Conservation (phyloP, 2,113 vertebrate species). For the Desmodus rotundus region DNA sequence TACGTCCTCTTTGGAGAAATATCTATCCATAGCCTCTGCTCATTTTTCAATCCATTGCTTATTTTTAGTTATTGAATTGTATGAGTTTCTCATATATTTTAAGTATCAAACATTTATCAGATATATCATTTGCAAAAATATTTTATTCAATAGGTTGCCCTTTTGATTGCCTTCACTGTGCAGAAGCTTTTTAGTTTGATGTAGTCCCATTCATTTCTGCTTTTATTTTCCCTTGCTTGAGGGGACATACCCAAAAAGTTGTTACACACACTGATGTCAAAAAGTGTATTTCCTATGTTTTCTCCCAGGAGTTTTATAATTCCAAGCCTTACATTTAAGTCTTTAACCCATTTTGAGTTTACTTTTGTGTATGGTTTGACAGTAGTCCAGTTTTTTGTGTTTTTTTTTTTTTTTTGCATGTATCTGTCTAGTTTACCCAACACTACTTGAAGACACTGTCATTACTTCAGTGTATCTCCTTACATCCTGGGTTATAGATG, state of each 20-base stretch:
- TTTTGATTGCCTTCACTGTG: background rate
- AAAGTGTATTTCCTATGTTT: background rate
- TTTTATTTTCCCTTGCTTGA: background rate
- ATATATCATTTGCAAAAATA: background rate
- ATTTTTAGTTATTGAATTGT: background rate
- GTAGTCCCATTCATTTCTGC: background rate
- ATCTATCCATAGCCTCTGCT: background rate
- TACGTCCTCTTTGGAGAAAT: background rate
- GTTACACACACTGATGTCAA: background rate
- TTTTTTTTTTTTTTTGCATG: background rate
- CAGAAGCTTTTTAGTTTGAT: background rate
- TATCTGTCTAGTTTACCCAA: background rate
- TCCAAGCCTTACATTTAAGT: background rate
- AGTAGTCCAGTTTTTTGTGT: background rate
- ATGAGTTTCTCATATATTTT: background rate
- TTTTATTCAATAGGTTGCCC: background rate
- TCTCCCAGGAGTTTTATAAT: background rate
- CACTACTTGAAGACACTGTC: background rate
- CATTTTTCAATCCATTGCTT: background rate
- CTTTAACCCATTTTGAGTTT: background rate
- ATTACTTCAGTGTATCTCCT: background rate
- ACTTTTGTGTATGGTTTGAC: background rate
- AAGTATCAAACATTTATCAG: background rate
- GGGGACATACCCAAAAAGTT: background rate
- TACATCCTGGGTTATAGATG: background rate